Conservation (phyloP, 92 coral and sea anemone species). For the Epizoanthus illoricatus region DNA sequence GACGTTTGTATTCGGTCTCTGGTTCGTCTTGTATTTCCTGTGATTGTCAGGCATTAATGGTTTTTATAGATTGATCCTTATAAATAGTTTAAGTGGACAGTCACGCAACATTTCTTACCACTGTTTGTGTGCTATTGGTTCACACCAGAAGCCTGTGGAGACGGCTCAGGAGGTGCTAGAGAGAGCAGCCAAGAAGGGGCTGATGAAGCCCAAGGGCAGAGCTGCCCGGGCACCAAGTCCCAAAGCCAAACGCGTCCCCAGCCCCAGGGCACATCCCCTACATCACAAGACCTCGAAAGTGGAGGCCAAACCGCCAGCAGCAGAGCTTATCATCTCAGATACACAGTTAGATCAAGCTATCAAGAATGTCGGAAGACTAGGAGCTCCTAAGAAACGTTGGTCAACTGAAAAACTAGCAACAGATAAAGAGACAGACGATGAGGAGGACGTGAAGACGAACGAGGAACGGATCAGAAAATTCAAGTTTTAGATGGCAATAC, state of each 20-base stretch:
- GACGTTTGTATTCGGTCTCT: too few species aligned
- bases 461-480: neutral
- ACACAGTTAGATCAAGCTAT: conserved; percentile 60
- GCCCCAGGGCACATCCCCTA: conserved; percentile 46
- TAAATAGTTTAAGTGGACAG: too few species aligned
- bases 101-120: too few species aligned
- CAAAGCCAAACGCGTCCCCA: conserved; percentile 45
- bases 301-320: conserved; percentile 1
- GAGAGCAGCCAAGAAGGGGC: conserved; percentile 96
- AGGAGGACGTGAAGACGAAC: neutral
- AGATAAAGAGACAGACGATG: neutral
- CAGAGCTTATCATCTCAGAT: conserved; percentile 65
- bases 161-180: conserved; percentile 89
- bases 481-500: conserved; percentile 18
- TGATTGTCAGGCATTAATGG: too few species aligned
- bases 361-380: conserved; percentile 30
- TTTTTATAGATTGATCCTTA: too few species aligned
- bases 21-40: too few species aligned
- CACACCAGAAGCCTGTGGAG: conserved; percentile 76
- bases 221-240: conserved; percentile 60
- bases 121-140: too few species aligned
- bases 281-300: conserved; percentile 18
- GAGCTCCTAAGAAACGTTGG: conserved; percentile 20
- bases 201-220: conserved; percentile 82
- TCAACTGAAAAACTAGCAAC: conserved; percentile 13